A percentile compares a stretch with the other conserved stretches of the same genome.
Evolutionary conservation across 2,797 vertebrate genomes (phyloP).

Genomic region (Hoplostethus atlanticus): DNA sequence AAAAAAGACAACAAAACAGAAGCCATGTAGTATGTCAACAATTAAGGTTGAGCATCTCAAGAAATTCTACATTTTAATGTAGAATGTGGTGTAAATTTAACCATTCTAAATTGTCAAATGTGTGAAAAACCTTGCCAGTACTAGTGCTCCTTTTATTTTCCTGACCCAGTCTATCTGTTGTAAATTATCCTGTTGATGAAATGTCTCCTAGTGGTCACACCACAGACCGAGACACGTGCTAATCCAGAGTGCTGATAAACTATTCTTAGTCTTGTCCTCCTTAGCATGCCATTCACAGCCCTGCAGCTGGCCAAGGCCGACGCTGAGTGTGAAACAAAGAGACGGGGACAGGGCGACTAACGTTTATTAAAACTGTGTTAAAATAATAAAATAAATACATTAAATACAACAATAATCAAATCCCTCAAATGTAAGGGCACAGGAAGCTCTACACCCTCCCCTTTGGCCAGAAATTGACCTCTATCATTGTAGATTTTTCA

Average conservation of each 20-base stretch:
- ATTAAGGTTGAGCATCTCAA: background rate
- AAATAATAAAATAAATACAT: no score
- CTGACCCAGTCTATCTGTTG: background rate
- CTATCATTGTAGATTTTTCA: no score
- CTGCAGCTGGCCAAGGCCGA: conserved; percentile 30
- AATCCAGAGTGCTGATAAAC: conserved; percentile 61
- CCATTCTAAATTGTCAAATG: background rate
- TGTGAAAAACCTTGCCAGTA: background rate
- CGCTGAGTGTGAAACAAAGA: conserved; percentile 37
- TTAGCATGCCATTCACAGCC: conserved; percentile 32
- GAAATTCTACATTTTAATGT: background rate
- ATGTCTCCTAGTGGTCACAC: conserved; percentile 25
- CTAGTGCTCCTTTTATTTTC: background rate
- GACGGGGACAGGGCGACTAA: conserved; percentile 17
- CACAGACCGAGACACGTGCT: conserved; percentile 54
- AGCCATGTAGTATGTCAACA: background rate
- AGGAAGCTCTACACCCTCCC: no score
- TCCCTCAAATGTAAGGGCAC: no score
- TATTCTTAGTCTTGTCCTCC: conserved; percentile 73
- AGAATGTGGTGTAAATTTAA: background rate
- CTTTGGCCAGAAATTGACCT: no score
- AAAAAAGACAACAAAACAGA: background rate
- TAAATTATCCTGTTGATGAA: background rate
- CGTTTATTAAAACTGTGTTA: conserved; percentile 4
- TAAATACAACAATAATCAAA: no score